Evolutionary conservation across 2,797 vertebrate species (phyloP).

Genomic region (Momotus momota): DNA sequence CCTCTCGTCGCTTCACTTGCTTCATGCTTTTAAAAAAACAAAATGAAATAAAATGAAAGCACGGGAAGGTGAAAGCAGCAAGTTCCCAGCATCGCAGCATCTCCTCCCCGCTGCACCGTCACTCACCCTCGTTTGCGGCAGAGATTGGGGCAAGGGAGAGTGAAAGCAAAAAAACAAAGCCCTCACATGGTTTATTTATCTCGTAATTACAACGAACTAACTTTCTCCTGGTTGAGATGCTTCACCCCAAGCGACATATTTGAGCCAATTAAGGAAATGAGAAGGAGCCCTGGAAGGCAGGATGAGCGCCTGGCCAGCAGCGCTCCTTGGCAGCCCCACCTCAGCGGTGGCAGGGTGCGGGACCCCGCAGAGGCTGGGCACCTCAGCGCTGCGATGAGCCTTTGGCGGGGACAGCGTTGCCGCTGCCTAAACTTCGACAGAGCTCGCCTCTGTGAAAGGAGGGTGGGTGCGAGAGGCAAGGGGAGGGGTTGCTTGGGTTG

Average conservation of each 20-base stretch:
- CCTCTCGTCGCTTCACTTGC: conserved; percentile 92
- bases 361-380: conserved; percentile 20
- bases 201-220: conserved; percentile 32
- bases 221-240: conserved; percentile 37
- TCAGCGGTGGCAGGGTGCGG: neutral
- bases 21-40: conserved; percentile 85
- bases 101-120: conserved; percentile 45
- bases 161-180: conserved; percentile 30
- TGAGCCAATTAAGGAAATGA: neutral
- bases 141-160: neutral
- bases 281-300: neutral
- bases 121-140: conserved; percentile 27
- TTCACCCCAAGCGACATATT: neutral
- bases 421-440: neutral
- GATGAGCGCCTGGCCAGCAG: accelerated
- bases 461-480: neutral
- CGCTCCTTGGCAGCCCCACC: neutral
- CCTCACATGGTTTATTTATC: neutral
- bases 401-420: neutral
- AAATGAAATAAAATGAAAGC: conserved; percentile 81
- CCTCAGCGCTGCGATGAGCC: neutral
- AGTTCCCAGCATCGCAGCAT: conserved; percentile 43
- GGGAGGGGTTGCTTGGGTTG: conserved; percentile 69
- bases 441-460: neutral
- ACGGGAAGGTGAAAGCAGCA: conserved; percentile 69